These are phyloP conservation scores for Euleptes europaea DNA, from an alignment of 2,113 vertebrate genomes.

Conservation along the genomic window DNA sequence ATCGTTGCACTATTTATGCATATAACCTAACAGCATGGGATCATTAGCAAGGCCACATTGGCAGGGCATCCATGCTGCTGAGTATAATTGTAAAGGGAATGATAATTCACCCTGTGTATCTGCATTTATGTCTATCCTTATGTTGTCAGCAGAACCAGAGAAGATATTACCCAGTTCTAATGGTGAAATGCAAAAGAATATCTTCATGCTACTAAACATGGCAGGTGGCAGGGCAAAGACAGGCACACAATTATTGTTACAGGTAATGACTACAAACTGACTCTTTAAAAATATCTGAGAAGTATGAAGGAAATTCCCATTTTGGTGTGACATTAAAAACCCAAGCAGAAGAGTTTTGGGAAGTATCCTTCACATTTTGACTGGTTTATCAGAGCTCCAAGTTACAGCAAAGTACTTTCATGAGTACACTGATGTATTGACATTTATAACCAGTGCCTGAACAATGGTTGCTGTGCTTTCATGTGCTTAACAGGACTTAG, in stretches of 20 bases:
- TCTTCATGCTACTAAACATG: background rate
- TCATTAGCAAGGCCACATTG: background rate
- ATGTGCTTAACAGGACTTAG: background rate
- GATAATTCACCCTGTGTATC: background rate
- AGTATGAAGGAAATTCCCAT: background rate
- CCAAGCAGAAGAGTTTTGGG: background rate
- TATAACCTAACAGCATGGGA: too few species aligned
- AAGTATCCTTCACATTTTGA: background rate
- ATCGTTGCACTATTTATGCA: background rate
- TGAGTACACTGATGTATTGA: background rate
- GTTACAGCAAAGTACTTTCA: background rate
- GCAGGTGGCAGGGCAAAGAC: background rate
- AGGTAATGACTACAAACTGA: background rate
- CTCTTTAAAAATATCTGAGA: too few species aligned
- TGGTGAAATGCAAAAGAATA: background rate
- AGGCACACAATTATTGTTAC: background rate
- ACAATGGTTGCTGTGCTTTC: background rate
- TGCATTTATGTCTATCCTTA: background rate
- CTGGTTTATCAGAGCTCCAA: background rate
- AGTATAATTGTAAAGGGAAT: background rate
- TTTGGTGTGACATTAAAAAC: background rate
- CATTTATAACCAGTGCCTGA: background rate
- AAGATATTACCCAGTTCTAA: background rate
- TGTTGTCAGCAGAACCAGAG: background rate
- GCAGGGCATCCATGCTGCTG: background rate